Conservation (phyloP, 2,113 vertebrate species). For the Cyanoliseus patagonus region DNA sequence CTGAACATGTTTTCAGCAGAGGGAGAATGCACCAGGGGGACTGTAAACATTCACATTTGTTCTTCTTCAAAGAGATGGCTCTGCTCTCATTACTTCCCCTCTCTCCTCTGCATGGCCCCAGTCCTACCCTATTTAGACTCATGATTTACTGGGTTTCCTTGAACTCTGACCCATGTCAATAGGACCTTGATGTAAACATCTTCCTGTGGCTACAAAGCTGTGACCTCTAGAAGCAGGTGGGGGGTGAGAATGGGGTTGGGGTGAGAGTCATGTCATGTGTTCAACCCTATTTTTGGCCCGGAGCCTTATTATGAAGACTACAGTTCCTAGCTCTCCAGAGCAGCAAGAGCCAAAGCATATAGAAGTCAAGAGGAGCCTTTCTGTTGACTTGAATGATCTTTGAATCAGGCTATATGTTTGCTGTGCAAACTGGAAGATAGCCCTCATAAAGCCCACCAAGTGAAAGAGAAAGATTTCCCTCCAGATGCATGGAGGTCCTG, state of each 20-base stretch:
- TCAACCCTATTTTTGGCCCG: not conserved
- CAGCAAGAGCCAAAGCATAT: not conserved
- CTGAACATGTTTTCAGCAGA: conserved; percentile 39
- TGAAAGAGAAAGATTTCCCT: not conserved
- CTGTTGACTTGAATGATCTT: not conserved
- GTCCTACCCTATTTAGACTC: conserved; percentile 29
- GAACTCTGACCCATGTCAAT: conserved; percentile 58
- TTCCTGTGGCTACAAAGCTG: conserved; percentile 10
- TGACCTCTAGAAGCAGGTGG: conserved; percentile 62
- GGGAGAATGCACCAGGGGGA: not conserved
- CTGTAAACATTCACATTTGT: conserved; percentile 57
- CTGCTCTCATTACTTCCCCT: conserved; percentile 32
- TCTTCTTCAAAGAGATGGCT: conserved; percentile 53
- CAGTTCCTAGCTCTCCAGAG: not conserved
- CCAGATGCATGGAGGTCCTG: not conserved
- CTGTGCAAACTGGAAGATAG: not conserved
- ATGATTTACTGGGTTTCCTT: conserved; percentile 68
- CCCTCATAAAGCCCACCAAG: conserved; percentile 1
- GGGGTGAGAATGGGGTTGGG: not conserved
- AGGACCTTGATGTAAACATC: conserved; percentile 36
- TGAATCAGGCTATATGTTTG: not conserved
- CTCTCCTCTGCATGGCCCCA: not conserved
- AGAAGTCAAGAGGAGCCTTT: not conserved
- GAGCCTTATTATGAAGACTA: not conserved
- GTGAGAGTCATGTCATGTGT: not conserved